Percentiles rank a stretch among this genome's conserved stretches.
Conservation (phyloP, 2,797 vertebrate genomes). For the Octomys mimax region DNA sequence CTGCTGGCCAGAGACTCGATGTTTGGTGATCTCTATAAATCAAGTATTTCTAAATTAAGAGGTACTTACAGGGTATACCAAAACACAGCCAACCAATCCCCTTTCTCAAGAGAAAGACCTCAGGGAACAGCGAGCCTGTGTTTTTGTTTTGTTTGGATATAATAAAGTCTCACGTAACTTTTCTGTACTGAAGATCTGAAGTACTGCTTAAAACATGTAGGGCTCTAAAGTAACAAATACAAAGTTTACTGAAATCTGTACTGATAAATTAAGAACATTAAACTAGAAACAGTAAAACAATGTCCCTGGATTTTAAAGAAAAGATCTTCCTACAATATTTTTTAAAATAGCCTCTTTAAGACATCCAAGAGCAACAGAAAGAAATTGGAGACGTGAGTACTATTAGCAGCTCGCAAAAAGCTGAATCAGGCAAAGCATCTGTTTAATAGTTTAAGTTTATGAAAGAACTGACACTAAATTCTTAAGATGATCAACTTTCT, state of each 20-base stretch:
- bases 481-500: not conserved
- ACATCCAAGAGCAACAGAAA: constrained; percentile 1
- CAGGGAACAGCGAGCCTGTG: not conserved
- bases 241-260: not conserved
- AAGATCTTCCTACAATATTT: not conserved
- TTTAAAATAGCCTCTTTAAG: not conserved
- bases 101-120: not conserved
- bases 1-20: not conserved
- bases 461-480: not conserved
- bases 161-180: not conserved
- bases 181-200: constrained; percentile 8
- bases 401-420: not conserved
- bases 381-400: not conserved
- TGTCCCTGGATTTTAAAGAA: constrained; percentile 36
- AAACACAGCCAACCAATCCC: not conserved
- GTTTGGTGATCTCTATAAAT: not conserved
- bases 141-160: not conserved
- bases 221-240: not conserved
- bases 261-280: constrained; percentile 49
- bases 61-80: not conserved
- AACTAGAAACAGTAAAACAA: constrained; percentile 26
- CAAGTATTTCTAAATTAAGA: constrained; percentile 19
- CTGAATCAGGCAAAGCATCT: constrained; percentile 13
- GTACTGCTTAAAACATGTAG: not conserved
- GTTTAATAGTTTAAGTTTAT: constrained; percentile 7